Percentiles rank a stretch among this genome's conserved stretches.
phyloP scores from a whole-genome alignment of 2,113 vertebrate genomes.

The Xenopus borealis region DNA sequence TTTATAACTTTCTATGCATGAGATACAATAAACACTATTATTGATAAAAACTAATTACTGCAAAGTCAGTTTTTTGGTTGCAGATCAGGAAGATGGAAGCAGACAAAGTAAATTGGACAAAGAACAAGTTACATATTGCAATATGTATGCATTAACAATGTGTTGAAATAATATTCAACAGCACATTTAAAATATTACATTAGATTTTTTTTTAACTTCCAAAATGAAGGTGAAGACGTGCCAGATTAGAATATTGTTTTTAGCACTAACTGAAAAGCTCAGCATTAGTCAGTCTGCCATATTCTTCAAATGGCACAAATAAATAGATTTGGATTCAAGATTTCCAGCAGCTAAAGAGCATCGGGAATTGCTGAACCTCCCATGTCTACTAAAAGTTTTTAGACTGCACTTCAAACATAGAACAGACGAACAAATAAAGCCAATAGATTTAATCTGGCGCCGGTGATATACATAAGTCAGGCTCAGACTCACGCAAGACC shows the following conservation, averaged over 20 bases:
- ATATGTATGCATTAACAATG: background rate
- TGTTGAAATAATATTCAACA: slow-evolving; percentile 13
- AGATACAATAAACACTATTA: too few species aligned
- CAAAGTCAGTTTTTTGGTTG: too few species aligned
- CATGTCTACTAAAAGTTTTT: slow-evolving; percentile 18
- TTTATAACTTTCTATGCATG: too few species aligned
- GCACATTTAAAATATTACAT: slow-evolving; percentile 14
- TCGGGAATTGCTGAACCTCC: slow-evolving; percentile 13
- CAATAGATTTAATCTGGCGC: slow-evolving; percentile 64
- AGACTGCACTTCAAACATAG: slow-evolving; percentile 9
- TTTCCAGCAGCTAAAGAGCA: slow-evolving; percentile 6
- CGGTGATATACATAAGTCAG: slow-evolving; percentile 60
- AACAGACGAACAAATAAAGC: slow-evolving; percentile 74
- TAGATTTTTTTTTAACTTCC: slow-evolving; percentile 13
- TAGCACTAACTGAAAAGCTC: slow-evolving; percentile 4
- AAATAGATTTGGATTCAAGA: background rate
- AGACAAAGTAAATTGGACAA: background rate
- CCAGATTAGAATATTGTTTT: slow-evolving; percentile 18
- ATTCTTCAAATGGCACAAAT: background rate
- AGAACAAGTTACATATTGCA: background rate
- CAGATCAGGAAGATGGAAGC: too few species aligned
- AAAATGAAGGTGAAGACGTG: slow-evolving; percentile 22
- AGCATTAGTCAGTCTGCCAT: background rate
- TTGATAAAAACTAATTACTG: too few species aligned
- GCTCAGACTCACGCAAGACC: slow-evolving; percentile 31